Evolutionary conservation across 2,888 invertebrate species (phyloP), one percentile per base, ranked within the genome.

Genomic region (Stramonita haemastoma): DNA sequence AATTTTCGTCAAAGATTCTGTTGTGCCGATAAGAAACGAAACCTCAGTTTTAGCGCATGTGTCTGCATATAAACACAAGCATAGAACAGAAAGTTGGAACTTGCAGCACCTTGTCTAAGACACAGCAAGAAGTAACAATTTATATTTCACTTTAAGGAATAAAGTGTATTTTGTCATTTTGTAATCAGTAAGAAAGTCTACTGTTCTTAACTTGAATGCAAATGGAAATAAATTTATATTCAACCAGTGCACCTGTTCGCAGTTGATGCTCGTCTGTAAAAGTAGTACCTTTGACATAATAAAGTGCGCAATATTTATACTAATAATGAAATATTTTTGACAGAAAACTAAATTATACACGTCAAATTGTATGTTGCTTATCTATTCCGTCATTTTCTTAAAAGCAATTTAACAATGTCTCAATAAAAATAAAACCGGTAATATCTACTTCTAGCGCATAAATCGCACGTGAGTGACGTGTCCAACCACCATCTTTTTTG

Each of bases 401-500:
- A 22, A 15, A 46, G 26, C 17, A 32, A 46, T 13, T 19, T 32
- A 83, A 46, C 17, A 46, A 46, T 83, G 8, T 22, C 36, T 26
- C 1, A 4, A 15, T 32, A 32, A 36, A 6, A 26, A 83, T 81
- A 32, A 57, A 86, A 86, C 26, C 70, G 26, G 73, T 13, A 15
- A 60, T 83, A 15, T 34, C n/a, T 66, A 46, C 11, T 22, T 29
- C 22, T 17, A 60, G 91, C 90, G 91, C 84, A 91, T 66, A 56
- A 89, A 91, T 90, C 89, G 77, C 79, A 57, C 56, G 66, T 66
- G 29, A 91, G 77, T 87, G 91, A 90, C 91, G 92, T 93, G 92
- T 91, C 92, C 92, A 90, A 89, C 91, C 92, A 91, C 91, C 90
- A 91, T 92, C n/a, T 89, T 89, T 34, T 29, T 85, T 89, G 89